Base-by-base conservation (phyloP, 2,113 vertebrate genomes). In the Scophthalmus maximus region DNA sequence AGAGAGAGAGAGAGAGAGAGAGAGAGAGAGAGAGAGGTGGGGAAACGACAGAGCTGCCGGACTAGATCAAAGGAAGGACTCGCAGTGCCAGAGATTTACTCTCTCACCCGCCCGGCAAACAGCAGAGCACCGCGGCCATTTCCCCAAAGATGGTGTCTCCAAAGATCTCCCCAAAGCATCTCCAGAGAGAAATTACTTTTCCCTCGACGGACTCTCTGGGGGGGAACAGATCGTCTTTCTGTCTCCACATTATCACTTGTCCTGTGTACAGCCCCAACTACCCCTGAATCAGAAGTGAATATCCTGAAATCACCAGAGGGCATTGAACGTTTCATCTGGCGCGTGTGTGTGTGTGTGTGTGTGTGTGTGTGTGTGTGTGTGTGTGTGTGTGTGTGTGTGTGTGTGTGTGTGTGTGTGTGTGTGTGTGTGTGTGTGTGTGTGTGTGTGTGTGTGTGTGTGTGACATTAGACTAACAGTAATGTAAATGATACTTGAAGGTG, bases 401-500 rank as follows among this genome's bases (percentile, higher is more conserved):
- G 34, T 57, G 55, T 26, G 20, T 67, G 32, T 40, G 44, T 64
- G 34, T 20, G 52, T 2, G 27, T 11, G 18, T 6, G 27, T n/a
- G 77, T 55, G 63, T 29, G 62, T 58, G 18, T 42, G 42, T 55
- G n/a, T 38, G 59, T 5, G 44, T 30, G 50, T 27, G 52, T 58
- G 75, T 29, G 34, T 57, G 55, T 26, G 20, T 67, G 32, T 40
- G 44, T 64, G 34, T 20, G 52, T 2, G 27, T 11, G 18, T 6
- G 27, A n/a, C n/a, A n/a, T n/a, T n/a, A 91, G 30, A 73, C 44
- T 94, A 90, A 87, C 92, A 89, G 91, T 92, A 84, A 76, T 89
- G 69, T 92, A 83, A 87, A 90, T 85, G 90, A 95, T 96, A 96
- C 96, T 96, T 96, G 95, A 96, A 96, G 89, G 92, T 88, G 18